Percentiles rank a stretch among this genome's conserved stretches.
phyloP scores from a whole-genome alignment of 2,797 vertebrate species.

The Enteromius radiatus region DNA sequence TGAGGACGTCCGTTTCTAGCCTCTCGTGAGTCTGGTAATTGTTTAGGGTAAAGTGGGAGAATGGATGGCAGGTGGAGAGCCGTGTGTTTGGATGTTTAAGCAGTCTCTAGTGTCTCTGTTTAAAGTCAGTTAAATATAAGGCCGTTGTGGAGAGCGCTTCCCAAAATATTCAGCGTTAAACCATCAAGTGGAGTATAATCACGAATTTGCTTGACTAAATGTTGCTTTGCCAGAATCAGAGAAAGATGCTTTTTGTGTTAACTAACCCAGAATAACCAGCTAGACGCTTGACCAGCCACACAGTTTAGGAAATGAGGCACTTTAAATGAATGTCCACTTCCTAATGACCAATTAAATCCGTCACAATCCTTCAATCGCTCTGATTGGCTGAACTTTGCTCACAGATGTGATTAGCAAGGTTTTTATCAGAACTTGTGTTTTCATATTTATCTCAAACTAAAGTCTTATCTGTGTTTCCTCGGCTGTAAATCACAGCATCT shows the following conservation, averaged over 20 bases:
- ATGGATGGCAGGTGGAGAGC: not conserved
- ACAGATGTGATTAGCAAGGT: not conserved
- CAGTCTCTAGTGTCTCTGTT: not conserved
- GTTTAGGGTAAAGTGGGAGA: not conserved
- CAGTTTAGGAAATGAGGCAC: not conserved
- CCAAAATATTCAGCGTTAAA: not conserved
- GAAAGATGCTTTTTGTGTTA: not conserved
- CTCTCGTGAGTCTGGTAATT: not conserved
- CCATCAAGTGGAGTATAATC: not conserved
- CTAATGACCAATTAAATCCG: not conserved
- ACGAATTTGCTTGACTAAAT: not conserved
- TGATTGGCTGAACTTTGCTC: not conserved
- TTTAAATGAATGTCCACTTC: not conserved
- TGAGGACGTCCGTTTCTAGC: not conserved
- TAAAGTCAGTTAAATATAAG: not conserved
- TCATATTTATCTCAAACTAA: conserved; percentile 30
- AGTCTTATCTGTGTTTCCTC: conserved; percentile 77
- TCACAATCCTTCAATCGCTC: not conserved
- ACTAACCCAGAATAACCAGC: not conserved
- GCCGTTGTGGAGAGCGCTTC: not conserved
- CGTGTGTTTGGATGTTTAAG: not conserved
- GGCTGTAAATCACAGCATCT: conserved; percentile 78
- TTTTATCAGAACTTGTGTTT: conserved; percentile 11
- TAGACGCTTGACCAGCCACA: not conserved
- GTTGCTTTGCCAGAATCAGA: not conserved